Evolutionary conservation across 2,888 invertebrate species (phyloP), one percentile per base, ranked within the genome.

Genomic region (Watsonalla binaria): DNA sequence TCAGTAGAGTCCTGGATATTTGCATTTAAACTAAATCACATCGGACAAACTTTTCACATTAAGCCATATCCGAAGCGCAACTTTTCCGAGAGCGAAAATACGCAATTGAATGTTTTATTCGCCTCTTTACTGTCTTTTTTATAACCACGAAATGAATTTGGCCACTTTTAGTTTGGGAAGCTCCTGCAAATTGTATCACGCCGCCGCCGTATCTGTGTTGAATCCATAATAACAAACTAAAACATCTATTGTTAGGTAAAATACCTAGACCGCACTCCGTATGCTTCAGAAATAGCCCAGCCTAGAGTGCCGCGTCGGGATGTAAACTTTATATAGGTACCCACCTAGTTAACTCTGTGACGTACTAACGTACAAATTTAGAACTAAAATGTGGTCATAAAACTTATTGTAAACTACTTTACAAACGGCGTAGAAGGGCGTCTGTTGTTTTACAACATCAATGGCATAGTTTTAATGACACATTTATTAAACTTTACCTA

Each of bases 31-130:
- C 74, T 68, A 70, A 68, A 81, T 75, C 63, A 61, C 70, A 76
- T 76, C 75, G 63, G 62, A 61, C 52, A 62, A 84, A 86, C 75
- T 85, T 86, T 84, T 79, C 76, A 80, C 77, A 82, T 83, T 76
- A 77, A 71, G 72, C 76, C 70, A 72, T 72, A 74, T 68, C 63
- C 67, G 66, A 72, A 66, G 62, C 63, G 56, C 62, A 77, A 76
- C 68, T 82, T 80, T 70, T 57, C 59, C 64, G 54, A 54, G 56
- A 61, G 62, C 64, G 63, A 56, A 57, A 56, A 58, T 47, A 61
- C 57, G 59, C 70, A 69, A 74, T 72, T 68, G 69, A 70, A 78
- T 76, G 74, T 76, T 68, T 70, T 64, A 74, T 73, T 58, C 65
- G 65, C 54, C 64, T 57, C 55, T 62, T 55, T 54, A 60, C 56